Evolutionary conservation across 2,888 invertebrate species (phyloP).

Genomic region (Orchestes rusci): DNA sequence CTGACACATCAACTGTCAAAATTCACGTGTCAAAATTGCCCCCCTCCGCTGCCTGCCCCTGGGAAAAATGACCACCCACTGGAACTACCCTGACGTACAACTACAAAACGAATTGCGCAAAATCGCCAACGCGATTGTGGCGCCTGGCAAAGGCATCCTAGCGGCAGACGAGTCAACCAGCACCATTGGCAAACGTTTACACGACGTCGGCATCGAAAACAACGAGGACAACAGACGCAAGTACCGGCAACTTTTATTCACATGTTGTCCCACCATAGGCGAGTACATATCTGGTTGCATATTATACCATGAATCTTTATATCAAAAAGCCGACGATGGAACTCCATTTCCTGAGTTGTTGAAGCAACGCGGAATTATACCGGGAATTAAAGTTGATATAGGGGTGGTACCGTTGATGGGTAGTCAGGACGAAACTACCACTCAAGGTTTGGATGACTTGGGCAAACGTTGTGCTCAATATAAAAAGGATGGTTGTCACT

Average conservation of each 20-base stretch:
- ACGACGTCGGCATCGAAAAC: slow-evolving; percentile 87
- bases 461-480: slow-evolving; percentile 92
- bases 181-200: slow-evolving; percentile 83
- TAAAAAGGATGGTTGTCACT: slow-evolving; percentile 82
- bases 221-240: slow-evolving; percentile 75
- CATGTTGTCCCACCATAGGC: slow-evolving; percentile 54
- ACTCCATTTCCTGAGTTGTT: slow-evolving; percentile 77
- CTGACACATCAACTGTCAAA: too few species aligned
- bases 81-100: slow-evolving; percentile 76
- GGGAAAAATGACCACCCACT: slow-evolving; percentile 50
- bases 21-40: too few species aligned
- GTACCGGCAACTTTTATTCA: slow-evolving; percentile 76
- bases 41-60: too few species aligned
- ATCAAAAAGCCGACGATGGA: slow-evolving; percentile 89
- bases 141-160: slow-evolving; percentile 92
- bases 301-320: slow-evolving; percentile 96
- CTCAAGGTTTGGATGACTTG: slow-evolving; percentile 94
- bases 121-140: slow-evolving; percentile 85
- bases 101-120: slow-evolving; percentile 80
- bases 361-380: slow-evolving; percentile 84
- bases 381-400: slow-evolving; percentile 96
- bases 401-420: slow-evolving; percentile 93
- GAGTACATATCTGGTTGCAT: slow-evolving; percentile 95
- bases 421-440: slow-evolving; percentile 91
- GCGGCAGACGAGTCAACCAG: slow-evolving; percentile 97